Evolutionary conservation across 2,888 invertebrate species (phyloP), one percentile per base, ranked within the genome.

Genomic region (Trachelus iudaicus): DNA sequence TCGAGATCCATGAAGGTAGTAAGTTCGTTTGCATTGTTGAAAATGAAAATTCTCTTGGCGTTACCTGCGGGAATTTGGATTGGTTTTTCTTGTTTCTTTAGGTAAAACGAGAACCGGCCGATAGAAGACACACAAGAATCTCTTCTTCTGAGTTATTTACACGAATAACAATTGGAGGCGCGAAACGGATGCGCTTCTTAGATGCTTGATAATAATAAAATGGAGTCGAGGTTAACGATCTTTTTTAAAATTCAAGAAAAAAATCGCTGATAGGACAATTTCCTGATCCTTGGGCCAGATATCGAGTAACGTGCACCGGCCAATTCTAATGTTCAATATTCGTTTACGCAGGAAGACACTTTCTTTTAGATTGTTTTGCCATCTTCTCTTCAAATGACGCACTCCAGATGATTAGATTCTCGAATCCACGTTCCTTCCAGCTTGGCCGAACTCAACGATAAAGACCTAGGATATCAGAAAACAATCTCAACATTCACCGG

Each of bases 401-500:
- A 56, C 40, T 56, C 40, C 1, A 9, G 40, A 56, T 23, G 23
- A 56, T 56, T 56, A 56, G 23, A 56, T 56, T 56, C 23, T 56
- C 23, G 40, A 71, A 71, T 31, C 15, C 34, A 31, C 15, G 34
- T 30, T 12, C 6, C 12, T 30, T 34, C 15, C 71, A 71, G 15
- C 15, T 33, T 34, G 71, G 34, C 31, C 15, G 31, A 71, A 71
- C 71, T 71, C 71, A 78, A 73, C 35, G 12, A 69, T 68, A 75
- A 85, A 85, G 87, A 89, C 87, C 87, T 88, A 88, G 87, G 86
- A 84, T 77, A 85, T 82, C 80, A 76, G 83, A 80, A 79, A 73
- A 84, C 82, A 83, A 85, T 87, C 80, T 87, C 80, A 83, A 81
- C 77, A 81, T 80, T 83, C 82, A 74, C 75, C 71, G 9, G 76